A percentile compares a stretch with the other conserved stretches of the same genome.
These are phyloP conservation scores for Acheta domesticus DNA, from an alignment of 2,888 invertebrate species.

Conservation along the genomic window DNA sequence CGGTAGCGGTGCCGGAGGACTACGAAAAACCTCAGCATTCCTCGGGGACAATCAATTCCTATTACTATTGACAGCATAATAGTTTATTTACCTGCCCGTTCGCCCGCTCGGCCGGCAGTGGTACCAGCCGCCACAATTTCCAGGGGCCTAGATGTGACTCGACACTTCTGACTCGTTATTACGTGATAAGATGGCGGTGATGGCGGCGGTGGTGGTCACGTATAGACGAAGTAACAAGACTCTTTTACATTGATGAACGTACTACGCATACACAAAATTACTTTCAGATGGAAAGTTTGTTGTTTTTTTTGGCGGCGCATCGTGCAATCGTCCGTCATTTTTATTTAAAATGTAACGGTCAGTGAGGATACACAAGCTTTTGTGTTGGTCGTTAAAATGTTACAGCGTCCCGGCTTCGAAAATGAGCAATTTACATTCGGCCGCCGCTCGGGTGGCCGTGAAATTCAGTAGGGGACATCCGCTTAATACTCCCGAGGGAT, in stretches of 20 bases:
- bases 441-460: background rate
- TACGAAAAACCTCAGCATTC: too few relatives aligned
- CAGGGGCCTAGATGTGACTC: background rate
- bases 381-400: background rate
- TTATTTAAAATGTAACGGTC: background rate
- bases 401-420: background rate
- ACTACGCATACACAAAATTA: background rate
- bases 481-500: background rate
- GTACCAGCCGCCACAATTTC: background rate
- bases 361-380: background rate
- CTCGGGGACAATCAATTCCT: background rate
- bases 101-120: background rate
- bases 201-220: background rate
- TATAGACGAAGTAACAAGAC: background rate
- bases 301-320: background rate
- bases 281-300: background rate
- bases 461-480: background rate
- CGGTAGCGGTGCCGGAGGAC: too few relatives aligned
- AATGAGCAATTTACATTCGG: constrained; percentile 18
- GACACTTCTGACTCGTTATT: background rate
- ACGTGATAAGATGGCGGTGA: background rate
- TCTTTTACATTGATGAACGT: background rate
- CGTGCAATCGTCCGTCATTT: constrained; percentile 3
- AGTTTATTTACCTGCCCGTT: constrained; percentile 3
- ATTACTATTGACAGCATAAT: constrained; percentile 18